A percentile compares a stretch with the other conserved stretches of the same genome.
Conservation (phyloP, 2,113 vertebrate genomes). For the Equus przewalskii region DNA sequence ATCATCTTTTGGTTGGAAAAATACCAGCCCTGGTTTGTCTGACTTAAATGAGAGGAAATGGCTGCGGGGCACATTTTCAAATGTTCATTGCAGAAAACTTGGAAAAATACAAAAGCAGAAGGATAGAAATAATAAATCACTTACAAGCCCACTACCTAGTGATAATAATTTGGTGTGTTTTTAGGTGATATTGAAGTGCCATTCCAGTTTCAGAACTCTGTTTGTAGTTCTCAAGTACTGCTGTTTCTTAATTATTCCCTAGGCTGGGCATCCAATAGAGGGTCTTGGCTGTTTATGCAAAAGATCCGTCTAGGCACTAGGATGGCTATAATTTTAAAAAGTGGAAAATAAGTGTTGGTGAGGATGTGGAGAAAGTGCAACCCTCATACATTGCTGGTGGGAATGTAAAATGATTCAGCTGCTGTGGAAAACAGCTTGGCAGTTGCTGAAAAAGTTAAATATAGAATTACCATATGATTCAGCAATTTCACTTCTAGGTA, state of each 20-base stretch:
- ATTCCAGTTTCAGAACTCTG: constrained; percentile 21
- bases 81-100: constrained; percentile 32
- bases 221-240: constrained; percentile 26
- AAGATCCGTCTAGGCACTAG: neutral
- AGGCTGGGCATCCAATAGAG: neutral
- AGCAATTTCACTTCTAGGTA: constrained; percentile 10
- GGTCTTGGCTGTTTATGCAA: neutral
- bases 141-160: neutral
- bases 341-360: neutral
- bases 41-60: constrained; percentile 43
- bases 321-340: neutral
- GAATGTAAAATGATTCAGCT: neutral
- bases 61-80: constrained; percentile 16
- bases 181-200: neutral
- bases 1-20: constrained; percentile 45
- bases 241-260: constrained; percentile 1
- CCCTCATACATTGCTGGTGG: neutral
- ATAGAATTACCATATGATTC: neutral
- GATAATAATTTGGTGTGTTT: neutral
- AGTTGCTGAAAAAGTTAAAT: constrained; percentile 44
- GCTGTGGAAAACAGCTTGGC: neutral
- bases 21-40: neutral
- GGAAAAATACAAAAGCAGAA: constrained; percentile 12
- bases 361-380: neutral
- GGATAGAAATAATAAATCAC: neutral